These are phyloP conservation scores for Lepus europaeus DNA, from an alignment of 2,113 vertebrate genomes.

Conservation along the genomic window DNA sequence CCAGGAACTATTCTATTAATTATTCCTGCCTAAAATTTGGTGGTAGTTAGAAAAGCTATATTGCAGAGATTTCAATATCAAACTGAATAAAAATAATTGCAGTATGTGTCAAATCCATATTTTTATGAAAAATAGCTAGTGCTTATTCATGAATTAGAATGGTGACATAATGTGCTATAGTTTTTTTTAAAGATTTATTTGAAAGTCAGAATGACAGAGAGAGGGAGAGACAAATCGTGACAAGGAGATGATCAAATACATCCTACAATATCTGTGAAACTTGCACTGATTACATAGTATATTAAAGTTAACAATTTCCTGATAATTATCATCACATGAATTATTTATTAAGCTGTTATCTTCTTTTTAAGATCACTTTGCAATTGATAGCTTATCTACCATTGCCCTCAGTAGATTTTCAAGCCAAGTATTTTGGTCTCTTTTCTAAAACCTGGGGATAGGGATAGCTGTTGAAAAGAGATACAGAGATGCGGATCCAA, in stretches of 20 bases:
- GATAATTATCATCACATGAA: not conserved
- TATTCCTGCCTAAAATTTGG: not conserved
- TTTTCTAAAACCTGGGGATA: not conserved
- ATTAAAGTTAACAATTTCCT: not conserved
- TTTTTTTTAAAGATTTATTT: not conserved
- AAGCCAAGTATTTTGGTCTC: not conserved
- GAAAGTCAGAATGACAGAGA: too few relatives aligned
- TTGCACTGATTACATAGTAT: not conserved
- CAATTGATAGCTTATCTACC: not conserved
- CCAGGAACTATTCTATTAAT: not conserved
- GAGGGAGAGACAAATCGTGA: too few relatives aligned
- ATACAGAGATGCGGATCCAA: not conserved
- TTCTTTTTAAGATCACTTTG: not conserved
- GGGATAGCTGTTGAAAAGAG: not conserved
- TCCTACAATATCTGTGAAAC: not conserved
- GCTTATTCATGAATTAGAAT: not conserved
- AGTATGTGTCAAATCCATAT: not conserved
- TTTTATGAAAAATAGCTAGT: not conserved
- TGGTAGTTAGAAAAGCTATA: not conserved
- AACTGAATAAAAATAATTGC: not conserved
- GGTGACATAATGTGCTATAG: not conserved
- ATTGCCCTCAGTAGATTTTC: not conserved
- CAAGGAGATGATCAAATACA: not conserved
- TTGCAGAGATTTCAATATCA: not conserved
- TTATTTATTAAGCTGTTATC: not conserved